These are phyloP conservation scores for Clanis bilineata DNA, from an alignment of 2,888 invertebrate species.

Conservation along the genomic window DNA sequence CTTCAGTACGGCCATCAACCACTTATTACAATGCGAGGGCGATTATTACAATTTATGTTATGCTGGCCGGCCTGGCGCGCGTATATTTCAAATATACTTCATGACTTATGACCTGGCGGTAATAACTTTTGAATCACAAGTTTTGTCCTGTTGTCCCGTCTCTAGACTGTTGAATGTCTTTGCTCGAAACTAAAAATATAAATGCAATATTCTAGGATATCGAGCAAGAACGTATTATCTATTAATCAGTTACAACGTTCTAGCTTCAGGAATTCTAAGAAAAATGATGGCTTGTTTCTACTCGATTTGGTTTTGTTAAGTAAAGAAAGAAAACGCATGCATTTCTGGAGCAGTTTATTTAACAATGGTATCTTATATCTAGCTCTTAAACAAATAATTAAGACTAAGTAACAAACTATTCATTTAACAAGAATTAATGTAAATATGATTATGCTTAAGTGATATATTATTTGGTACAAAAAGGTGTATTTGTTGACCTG, in stretches of 20 bases:
- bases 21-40: too few species aligned
- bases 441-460: background rate
- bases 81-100: too few species aligned
- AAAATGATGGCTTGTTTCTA: background rate
- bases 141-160: too few species aligned
- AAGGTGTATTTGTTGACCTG: background rate
- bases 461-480: slow-evolving; percentile 1
- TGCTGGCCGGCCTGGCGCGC: too few species aligned
- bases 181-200: background rate
- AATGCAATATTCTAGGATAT: background rate
- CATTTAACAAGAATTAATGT: background rate
- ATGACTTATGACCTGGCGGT: too few species aligned
- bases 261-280: background rate
- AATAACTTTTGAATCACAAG: too few species aligned
- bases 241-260: background rate
- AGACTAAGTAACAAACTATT: background rate
- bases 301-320: background rate
- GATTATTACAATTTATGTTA: too few species aligned
- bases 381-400: background rate
- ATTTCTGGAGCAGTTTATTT: background rate
- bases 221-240: background rate
- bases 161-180: too few species aligned
- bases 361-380: background rate
- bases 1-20: too few species aligned
- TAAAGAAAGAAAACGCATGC: background rate